Conservation (phyloP, 2,888 invertebrate species). For the Apodemia zela region DNA sequence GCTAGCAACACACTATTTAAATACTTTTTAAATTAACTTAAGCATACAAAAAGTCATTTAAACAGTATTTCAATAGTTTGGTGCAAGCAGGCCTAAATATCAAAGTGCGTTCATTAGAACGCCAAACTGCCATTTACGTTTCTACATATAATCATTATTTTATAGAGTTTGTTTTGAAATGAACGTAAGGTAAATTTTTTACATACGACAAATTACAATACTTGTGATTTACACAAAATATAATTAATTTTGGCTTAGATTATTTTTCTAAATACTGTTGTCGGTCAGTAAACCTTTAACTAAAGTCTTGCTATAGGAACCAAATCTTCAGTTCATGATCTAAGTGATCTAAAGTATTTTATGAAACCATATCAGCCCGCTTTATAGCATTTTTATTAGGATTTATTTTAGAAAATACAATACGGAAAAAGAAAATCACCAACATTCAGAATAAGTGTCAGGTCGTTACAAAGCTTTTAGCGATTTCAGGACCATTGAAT, state of each 20-base stretch:
- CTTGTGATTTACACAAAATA: background rate
- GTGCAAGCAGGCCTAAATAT: too few species aligned
- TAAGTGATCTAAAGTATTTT: constrained; percentile 30
- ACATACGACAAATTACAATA: background rate
- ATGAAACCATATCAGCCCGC: background rate
- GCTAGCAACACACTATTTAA: too few species aligned
- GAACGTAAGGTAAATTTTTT: too few species aligned
- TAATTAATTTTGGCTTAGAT: constrained; percentile 20
- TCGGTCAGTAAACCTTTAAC: constrained; percentile 45
- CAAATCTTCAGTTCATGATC: constrained; percentile 72
- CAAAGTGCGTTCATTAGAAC: too few species aligned
- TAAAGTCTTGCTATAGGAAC: constrained; percentile 73
- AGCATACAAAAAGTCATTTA: too few species aligned
- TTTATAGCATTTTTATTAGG: background rate
- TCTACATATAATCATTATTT: too few species aligned
- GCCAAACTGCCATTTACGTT: background rate
- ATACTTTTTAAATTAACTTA: too few species aligned
- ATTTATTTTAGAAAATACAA: constrained; percentile 14
- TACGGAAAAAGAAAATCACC: constrained; percentile 18
- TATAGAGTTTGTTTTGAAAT: too few species aligned
- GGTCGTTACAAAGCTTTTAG: constrained; percentile 23
- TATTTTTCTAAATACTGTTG: constrained; percentile 46
- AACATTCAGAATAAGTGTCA: constrained; percentile 15
- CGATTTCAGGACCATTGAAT: constrained; percentile 21
- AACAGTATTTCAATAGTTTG: too few species aligned